A percentile compares a stretch with the other conserved stretches of the same genome.
These are phyloP conservation scores for Trichogramma pretiosum DNA, from an alignment of 1,140 invertebrate genomes.

Conservation along the genomic window DNA sequence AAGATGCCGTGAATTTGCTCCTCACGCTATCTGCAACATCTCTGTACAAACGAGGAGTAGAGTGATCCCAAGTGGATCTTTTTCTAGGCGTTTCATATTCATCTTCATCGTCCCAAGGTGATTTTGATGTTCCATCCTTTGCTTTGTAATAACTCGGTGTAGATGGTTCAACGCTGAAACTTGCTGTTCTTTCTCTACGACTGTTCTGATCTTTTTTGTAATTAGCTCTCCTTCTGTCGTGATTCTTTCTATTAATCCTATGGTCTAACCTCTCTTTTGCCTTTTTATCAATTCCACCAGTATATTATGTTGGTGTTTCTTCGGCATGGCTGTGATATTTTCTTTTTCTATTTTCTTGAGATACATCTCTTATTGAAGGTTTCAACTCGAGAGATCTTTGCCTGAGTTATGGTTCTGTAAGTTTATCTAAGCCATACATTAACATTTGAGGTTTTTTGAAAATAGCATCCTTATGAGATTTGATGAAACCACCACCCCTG, in stretches of 20 bases:
- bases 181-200: slow-evolving; percentile 20
- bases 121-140: slow-evolving; percentile 62
- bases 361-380: too few species aligned
- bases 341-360: slow-evolving; percentile 43
- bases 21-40: slow-evolving; percentile 46
- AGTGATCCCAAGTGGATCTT: slow-evolving; percentile 84
- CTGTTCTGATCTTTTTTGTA: slow-evolving; percentile 30
- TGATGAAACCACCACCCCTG: slow-evolving; percentile 96
- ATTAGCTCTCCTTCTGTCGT: slow-evolving; percentile 42
- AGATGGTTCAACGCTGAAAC: slow-evolving; percentile 53
- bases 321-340: slow-evolving; percentile 68
- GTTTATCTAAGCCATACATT: too few species aligned
- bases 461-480: too few species aligned
- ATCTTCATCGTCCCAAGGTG: slow-evolving; percentile 86
- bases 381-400: too few species aligned
- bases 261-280: slow-evolving; percentile 64
- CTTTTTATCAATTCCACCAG: slow-evolving; percentile 77
- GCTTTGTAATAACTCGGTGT: slow-evolving; percentile 58
- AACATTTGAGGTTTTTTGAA: too few species aligned
- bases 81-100: slow-evolving; percentile 58
- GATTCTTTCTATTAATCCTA: slow-evolving; percentile 54
- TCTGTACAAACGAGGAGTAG: slow-evolving; percentile 63
- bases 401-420: too few species aligned
- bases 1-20: slow-evolving; percentile 73
- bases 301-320: slow-evolving; percentile 90